Conservation (phyloP, 1,140 invertebrate species). For the Solenopsis fugax region DNA sequence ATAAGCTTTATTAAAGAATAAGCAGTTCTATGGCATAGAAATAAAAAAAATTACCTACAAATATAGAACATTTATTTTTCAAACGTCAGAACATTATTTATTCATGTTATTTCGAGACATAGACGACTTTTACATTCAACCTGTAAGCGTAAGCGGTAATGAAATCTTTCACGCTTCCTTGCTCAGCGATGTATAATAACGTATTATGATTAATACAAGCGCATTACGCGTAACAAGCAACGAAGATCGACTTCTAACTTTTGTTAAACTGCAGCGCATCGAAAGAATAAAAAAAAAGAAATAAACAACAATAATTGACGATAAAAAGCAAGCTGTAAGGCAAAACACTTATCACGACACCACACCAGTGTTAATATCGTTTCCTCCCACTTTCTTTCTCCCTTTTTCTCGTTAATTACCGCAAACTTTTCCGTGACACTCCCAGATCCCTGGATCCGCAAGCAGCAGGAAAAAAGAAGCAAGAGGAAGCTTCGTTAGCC, state of each 20-base stretch:
- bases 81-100: not conserved
- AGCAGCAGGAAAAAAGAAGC: constrained; percentile 78
- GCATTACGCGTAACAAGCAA: constrained; percentile 22
- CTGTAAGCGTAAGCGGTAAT: not conserved
- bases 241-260: constrained; percentile 18
- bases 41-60: not conserved
- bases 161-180: constrained; percentile 53
- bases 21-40: not conserved
- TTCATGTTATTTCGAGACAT: not conserved
- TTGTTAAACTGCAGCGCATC: constrained; percentile 37
- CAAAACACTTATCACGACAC: constrained; percentile 64
- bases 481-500: constrained; percentile 57
- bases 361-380: constrained; percentile 70
- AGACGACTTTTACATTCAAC: not conserved
- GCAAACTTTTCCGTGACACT: constrained; percentile 84
- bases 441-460: constrained; percentile 80
- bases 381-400: constrained; percentile 66
- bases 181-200: constrained; percentile 6
- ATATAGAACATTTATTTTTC: not conserved
- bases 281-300: not conserved
- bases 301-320: constrained; percentile 28
- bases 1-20: constrained; percentile 4
- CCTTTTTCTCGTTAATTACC: constrained; percentile 82
- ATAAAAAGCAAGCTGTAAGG: constrained; percentile 43
- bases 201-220: constrained; percentile 24